phyloP scores from a whole-genome alignment of 1,140 invertebrate genomes.

The Brachionus rubens region DNA sequence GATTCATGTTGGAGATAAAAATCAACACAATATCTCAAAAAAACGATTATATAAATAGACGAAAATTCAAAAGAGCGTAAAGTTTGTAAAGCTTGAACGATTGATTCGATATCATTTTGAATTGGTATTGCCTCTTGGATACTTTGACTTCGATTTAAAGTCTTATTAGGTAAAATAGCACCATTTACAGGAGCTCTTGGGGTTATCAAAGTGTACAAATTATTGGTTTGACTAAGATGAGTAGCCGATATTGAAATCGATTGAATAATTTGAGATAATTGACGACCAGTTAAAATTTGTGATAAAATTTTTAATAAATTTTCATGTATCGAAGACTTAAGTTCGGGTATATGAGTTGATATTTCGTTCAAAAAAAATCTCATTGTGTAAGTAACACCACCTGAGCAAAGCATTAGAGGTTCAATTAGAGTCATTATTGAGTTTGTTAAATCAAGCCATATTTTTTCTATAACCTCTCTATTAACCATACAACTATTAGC shows the following conservation, averaged over 20 bases:
- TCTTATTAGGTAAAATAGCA: neutral
- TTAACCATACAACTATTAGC: neutral
- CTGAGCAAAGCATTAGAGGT: constrained; percentile 30
- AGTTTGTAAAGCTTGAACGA: constrained; percentile 35
- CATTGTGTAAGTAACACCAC: constrained; percentile 37
- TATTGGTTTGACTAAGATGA: constrained; percentile 10
- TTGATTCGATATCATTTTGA: constrained; percentile 8
- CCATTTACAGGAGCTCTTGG: neutral
- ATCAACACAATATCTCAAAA: constrained; percentile 41
- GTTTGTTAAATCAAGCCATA: constrained; percentile 4
- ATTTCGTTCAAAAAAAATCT: constrained; percentile 70
- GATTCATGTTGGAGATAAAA: constrained; percentile 37
- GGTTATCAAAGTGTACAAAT: neutral
- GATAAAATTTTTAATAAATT: constrained; percentile 81
- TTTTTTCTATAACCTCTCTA: neutral
- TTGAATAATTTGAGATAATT: constrained; percentile 54
- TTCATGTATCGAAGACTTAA: constrained; percentile 86
- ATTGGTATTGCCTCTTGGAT: neutral
- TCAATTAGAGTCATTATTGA: neutral
- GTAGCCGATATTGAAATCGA: constrained; percentile 13
- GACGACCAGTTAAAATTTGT: constrained; percentile 81
- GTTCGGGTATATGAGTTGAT: constrained; percentile 76
- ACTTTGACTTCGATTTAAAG: neutral
- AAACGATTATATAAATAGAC: constrained; percentile 15
- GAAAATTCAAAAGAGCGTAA: constrained; percentile 37